Conservation (phyloP, 2,797 vertebrate genomes). For the Sebastes miniatus region DNA sequence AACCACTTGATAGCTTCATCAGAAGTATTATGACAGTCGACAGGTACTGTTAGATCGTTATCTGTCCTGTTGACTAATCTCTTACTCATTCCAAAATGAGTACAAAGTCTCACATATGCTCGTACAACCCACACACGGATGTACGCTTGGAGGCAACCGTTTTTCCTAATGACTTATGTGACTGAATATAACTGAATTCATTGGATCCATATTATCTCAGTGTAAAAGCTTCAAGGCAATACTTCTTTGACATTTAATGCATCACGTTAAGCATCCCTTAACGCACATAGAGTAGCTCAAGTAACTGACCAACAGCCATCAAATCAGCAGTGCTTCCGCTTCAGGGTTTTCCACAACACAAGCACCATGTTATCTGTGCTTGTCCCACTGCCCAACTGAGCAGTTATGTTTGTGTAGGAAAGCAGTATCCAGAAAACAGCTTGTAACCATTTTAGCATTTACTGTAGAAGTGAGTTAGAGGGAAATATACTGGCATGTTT, state of each 20-base stretch:
- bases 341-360: slow-evolving; percentile 9
- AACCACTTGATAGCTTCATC: neutral
- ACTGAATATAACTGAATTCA: neutral
- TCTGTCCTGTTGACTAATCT: neutral
- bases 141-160: neutral
- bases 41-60: neutral
- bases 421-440: neutral
- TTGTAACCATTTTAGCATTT: neutral
- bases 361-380: neutral
- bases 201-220: neutral
- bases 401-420: neutral
- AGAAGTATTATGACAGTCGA: neutral
- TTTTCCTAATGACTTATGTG: neutral
- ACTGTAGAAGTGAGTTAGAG: neutral
- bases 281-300: neutral
- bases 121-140: neutral
- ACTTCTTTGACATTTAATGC: neutral
- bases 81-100: neutral
- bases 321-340: slow-evolving; percentile 17
- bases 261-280: neutral
- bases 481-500: neutral
- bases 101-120: neutral
- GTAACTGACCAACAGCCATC: slow-evolving; percentile 20
- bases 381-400: neutral
- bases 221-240: neutral